Conservation (phyloP, 2,888 invertebrate species). For the Pseudoips prasinana region DNA sequence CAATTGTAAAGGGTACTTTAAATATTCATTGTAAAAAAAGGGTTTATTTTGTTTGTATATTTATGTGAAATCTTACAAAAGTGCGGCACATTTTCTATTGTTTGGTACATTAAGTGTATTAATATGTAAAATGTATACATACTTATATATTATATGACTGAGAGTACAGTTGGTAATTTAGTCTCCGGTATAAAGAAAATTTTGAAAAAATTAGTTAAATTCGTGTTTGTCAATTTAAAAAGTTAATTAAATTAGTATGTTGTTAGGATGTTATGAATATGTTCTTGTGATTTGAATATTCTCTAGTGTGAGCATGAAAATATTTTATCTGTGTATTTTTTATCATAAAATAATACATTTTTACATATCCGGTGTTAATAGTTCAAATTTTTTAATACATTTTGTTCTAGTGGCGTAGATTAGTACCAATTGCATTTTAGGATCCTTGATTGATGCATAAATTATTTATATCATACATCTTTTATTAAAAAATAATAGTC, state of each 20-base stretch:
- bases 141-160: constrained; percentile 20
- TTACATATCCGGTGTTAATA: constrained; percentile 37
- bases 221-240: constrained; percentile 53
- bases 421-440: constrained; percentile 38
- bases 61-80: constrained; percentile 14
- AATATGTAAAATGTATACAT: constrained; percentile 29
- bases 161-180: constrained; percentile 29
- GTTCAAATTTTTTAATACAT: constrained; percentile 42
- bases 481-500: neutral
- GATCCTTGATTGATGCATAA: constrained; percentile 9
- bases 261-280: constrained; percentile 26
- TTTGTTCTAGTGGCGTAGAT: constrained; percentile 32
- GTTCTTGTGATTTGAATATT: constrained; percentile 4
- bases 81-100: constrained; percentile 15
- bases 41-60: too few relatives aligned
- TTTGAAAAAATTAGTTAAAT: constrained; percentile 18
- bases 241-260: constrained; percentile 43
- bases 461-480: neutral
- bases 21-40: too few relatives aligned
- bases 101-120: constrained; percentile 27
- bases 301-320: constrained; percentile 1
- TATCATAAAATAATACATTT: constrained; percentile 8
- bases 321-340: constrained; percentile 16
- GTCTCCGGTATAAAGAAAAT: constrained; percentile 5
- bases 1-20: too few relatives aligned